phyloP scores from a whole-genome alignment of 2,113 vertebrate species.

The Pelobates fuscus region DNA sequence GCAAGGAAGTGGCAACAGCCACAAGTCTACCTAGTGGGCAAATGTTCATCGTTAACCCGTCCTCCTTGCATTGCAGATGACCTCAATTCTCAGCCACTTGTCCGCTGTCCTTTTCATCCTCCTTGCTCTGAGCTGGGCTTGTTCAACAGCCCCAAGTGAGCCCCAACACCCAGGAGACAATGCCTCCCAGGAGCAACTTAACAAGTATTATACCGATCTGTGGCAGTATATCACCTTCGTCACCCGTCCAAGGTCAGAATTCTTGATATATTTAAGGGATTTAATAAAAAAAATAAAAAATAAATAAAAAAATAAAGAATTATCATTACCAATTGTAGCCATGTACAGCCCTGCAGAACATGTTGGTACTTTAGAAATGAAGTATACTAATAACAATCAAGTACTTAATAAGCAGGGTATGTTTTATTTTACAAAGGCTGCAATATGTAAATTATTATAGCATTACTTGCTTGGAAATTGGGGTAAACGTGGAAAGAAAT shows the following conservation, averaged over 20 bases:
- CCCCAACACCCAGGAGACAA: conserved; percentile 42
- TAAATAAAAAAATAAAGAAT: background rate
- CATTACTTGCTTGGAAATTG: too few species aligned
- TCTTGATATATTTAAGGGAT: background rate
- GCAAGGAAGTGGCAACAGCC: too few species aligned
- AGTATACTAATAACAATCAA: too few species aligned
- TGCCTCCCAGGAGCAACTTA: conserved; percentile 39
- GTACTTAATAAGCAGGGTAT: too few species aligned
- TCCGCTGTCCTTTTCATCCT: conserved; percentile 6
- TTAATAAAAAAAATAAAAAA: background rate
- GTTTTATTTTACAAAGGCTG: too few species aligned
- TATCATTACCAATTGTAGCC: too few species aligned
- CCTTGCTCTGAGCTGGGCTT: conserved; percentile 8
- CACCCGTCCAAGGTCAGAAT: conserved; percentile 46
- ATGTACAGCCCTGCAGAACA: too few species aligned
- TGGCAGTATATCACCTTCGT: conserved; percentile 50
- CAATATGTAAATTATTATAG: too few species aligned
- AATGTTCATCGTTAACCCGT: background rate
- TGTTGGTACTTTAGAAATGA: too few species aligned
- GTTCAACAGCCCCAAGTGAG: conserved; percentile 6
- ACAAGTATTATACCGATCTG: conserved; percentile 45
- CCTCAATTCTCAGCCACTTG: conserved; percentile 1
- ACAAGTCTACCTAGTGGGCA: too few species aligned
- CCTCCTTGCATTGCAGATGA: conserved; percentile 15
- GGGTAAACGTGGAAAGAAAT: too few species aligned